These are phyloP conservation scores for Patella pellucida DNA, from an alignment of 2,888 invertebrate genomes.

Conservation along the genomic window DNA sequence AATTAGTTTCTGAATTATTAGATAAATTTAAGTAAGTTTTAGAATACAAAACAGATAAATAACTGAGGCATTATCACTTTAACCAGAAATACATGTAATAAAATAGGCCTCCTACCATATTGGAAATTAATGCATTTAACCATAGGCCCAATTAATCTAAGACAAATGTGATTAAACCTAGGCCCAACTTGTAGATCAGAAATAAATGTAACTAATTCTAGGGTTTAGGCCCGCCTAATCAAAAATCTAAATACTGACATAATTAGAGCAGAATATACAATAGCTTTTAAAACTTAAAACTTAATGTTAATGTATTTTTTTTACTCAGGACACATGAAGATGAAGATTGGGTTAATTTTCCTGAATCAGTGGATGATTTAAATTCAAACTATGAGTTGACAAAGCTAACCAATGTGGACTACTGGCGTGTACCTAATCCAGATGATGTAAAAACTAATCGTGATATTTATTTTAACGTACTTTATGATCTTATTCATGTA, in stretches of 20 bases:
- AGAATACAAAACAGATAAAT: background rate
- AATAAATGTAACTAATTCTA: too few species aligned
- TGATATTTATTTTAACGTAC: slow-evolving; percentile 46
- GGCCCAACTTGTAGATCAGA: too few species aligned
- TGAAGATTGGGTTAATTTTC: slow-evolving; percentile 39
- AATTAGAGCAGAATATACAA: too few species aligned
- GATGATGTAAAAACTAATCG: slow-evolving; percentile 33
- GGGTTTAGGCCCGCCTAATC: too few species aligned
- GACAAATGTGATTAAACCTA: too few species aligned
- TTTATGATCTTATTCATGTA: slow-evolving; percentile 21
- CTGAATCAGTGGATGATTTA: slow-evolving; percentile 40
- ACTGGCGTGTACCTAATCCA: slow-evolving; percentile 33
- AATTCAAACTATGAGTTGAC: slow-evolving; percentile 33
- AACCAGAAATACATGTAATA: too few species aligned
- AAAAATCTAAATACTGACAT: too few species aligned
- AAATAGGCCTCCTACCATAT: too few species aligned
- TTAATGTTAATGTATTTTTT: background rate
- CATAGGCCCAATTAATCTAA: too few species aligned
- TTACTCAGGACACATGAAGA: slow-evolving; percentile 23
- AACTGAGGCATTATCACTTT: too few species aligned
- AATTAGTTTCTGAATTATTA: slow-evolving; percentile 39
- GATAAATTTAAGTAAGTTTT: slow-evolving; percentile 49
- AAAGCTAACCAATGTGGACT: slow-evolving; percentile 31
- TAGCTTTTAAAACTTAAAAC: too few species aligned
- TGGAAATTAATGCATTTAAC: too few species aligned